Base-by-base conservation (phyloP, 2,888 invertebrate genomes). In the Leptura quadrifasciata region DNA sequence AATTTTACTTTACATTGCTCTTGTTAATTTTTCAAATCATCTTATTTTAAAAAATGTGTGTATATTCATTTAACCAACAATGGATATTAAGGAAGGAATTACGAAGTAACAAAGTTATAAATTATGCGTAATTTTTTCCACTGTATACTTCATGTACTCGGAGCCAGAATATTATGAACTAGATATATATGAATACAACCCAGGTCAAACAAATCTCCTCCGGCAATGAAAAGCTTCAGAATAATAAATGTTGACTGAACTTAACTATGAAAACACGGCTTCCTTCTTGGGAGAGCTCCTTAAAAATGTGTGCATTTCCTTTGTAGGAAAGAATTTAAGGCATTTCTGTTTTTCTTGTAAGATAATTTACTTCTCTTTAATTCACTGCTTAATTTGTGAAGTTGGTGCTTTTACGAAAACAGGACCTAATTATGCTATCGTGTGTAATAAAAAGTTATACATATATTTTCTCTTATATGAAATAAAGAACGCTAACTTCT, bases 221-320 rank as follows among this genome's bases (percentile, higher is more conserved):
- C 24, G 68, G 75, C 63, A 63, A 20, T 60, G 75, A 75, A 74
- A 70, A 54, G 65, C 69, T 76, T 52, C 74, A 68, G 58, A 55
- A 78, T 74, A 74, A 74, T 74, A 76, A 71, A 70, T 71, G 75
- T 78, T 74, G 78, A 76, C 78, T 64, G 71, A 75, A 68, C 63
- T 63, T 31, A 72, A 72, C 74, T 71, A 64, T 39, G 67, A 64
- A 74, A 72, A 67, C 78, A 58, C 63, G 68, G 67, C 72, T 67
- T 74, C 68, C 73, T 74, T 67, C 64, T 72, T 73, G 67, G 61
- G 70, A 75, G 67, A 60, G 74, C 75, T 55, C 75, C 72, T 39
- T 58, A 67, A 75, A 77, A 76, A 76, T 67, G 55, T 61, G 73
- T 71, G 70, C 54, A 52, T 27, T 68, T 73, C 12, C 39, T 58